These are phyloP conservation scores for Lethenteron camtschaticum DNA, from an alignment of 2,113 vertebrate species.

Conservation along the genomic window DNA sequence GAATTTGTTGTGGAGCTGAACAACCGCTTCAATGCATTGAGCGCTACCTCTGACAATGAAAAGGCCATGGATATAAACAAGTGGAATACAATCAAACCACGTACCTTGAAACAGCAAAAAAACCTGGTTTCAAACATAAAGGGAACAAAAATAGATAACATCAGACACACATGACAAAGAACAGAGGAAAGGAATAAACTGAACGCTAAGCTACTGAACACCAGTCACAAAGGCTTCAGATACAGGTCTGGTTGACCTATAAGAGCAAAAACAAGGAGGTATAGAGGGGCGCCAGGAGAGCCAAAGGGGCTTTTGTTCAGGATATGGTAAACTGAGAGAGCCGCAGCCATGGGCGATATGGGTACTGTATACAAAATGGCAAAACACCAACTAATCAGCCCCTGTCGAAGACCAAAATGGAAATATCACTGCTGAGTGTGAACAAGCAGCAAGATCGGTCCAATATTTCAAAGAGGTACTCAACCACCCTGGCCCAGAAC, in stretches of 20 bases:
- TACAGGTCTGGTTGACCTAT: background rate
- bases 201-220: background rate
- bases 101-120: background rate
- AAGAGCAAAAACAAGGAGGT: slow-evolving; percentile 2
- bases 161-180: background rate
- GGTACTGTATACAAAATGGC: background rate
- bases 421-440: background rate
- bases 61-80: background rate
- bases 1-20: background rate
- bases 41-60: background rate
- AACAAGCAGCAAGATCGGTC: background rate
- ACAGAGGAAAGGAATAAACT: background rate
- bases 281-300: background rate
- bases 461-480: background rate
- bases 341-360: background rate
- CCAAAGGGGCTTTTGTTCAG: background rate
- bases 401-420: background rate
- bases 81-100: background rate
- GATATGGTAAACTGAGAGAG: background rate
- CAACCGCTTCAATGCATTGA: background rate
- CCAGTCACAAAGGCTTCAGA: background rate
- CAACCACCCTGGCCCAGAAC: background rate
- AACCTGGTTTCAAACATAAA: background rate
- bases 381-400: slow-evolving; percentile 1
- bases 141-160: background rate